phyloP scores from a whole-genome alignment of 2,113 vertebrate genomes.

The Elephantulus edwardii region DNA sequence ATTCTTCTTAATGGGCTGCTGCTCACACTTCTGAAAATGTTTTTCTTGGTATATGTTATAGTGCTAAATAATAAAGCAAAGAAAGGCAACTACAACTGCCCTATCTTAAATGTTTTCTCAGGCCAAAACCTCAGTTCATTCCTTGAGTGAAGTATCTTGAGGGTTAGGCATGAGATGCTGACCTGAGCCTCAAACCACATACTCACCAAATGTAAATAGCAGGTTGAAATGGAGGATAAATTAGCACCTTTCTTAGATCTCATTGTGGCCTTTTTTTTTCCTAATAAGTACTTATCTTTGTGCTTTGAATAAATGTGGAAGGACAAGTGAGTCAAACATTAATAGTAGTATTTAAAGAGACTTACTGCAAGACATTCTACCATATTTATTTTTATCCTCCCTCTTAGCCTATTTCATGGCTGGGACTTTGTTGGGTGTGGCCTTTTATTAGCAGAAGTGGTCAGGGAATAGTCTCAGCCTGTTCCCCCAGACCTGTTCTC shows the following conservation, averaged over 20 bases:
- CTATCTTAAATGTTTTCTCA: neutral
- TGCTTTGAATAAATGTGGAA: conserved; percentile 43
- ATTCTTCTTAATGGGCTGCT: neutral
- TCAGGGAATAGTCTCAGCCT: neutral
- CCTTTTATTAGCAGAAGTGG: neutral
- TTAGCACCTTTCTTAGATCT: too few species aligned
- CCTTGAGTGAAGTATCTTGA: neutral
- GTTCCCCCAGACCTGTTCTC: neutral
- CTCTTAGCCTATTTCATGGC: conserved; percentile 21
- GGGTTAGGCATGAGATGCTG: neutral
- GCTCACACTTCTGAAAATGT: neutral
- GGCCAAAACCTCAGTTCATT: neutral
- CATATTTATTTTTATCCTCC: conserved; percentile 3
- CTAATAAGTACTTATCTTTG: neutral
- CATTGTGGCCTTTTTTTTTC: neutral
- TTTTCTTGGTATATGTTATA: neutral
- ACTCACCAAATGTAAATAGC: neutral
- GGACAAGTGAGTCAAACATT: conserved; percentile 15
- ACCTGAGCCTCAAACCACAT: neutral
- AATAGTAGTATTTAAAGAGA: conserved; percentile 20
- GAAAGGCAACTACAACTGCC: neutral
- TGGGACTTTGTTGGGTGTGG: neutral
- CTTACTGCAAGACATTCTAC: neutral
- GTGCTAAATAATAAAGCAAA: neutral
- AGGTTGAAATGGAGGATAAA: neutral